Percentiles rank a stretch among this genome's conserved stretches.
Conservation (phyloP, 2,888 invertebrate genomes). For the Philaethria dido region DNA sequence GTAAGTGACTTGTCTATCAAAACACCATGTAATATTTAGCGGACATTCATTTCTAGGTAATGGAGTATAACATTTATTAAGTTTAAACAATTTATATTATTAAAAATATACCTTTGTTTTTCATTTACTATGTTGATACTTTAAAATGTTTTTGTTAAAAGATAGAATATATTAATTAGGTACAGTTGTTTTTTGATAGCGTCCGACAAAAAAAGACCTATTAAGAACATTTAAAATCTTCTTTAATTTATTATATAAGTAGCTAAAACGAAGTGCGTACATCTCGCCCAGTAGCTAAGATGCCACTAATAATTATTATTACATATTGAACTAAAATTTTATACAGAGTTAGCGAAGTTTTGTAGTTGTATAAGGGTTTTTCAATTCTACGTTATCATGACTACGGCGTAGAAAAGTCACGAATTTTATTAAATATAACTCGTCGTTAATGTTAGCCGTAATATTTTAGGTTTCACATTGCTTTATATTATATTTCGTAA, state of each 20-base stretch:
- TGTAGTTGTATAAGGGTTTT: background rate
- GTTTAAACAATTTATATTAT: background rate
- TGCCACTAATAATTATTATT: too few species aligned
- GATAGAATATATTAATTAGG: background rate
- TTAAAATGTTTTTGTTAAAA: constrained; percentile 1
- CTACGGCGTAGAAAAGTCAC: background rate
- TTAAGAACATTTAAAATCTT: background rate
- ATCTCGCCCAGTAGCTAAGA: too few species aligned
- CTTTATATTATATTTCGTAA: background rate
- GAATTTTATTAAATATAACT: background rate
- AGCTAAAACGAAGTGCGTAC: background rate
- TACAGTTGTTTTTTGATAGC: background rate
- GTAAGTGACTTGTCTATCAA: background rate
- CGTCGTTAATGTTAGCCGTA: background rate
- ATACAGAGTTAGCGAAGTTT: background rate
- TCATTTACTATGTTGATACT: constrained; percentile 1
- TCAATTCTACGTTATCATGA: background rate
- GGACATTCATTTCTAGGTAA: background rate
- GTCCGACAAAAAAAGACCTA: background rate
- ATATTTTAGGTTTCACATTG: background rate
- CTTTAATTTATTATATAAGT: background rate
- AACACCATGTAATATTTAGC: background rate
- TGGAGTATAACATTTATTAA: background rate
- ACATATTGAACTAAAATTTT: too few species aligned
- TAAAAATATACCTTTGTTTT: background rate